A percentile compares a stretch with the other conserved stretches of the same genome.
Conservation (phyloP, 2,113 vertebrate species). For the Onychorhynchus coronatus region DNA sequence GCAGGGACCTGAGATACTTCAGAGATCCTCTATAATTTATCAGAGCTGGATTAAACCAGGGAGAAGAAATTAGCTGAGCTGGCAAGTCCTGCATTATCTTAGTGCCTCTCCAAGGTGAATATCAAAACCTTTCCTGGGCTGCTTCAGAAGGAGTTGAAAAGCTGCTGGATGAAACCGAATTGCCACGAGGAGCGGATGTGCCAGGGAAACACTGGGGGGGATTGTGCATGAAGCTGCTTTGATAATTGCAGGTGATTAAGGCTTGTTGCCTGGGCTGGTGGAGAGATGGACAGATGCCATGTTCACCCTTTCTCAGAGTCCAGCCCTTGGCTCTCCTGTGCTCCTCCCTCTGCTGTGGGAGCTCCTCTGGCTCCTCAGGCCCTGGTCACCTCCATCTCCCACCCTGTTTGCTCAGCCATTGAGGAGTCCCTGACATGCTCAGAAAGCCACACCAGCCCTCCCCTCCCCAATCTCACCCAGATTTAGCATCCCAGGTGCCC, state of each 20-base stretch:
- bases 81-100: background rate
- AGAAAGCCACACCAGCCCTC: background rate
- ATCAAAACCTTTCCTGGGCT: background rate
- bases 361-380: background rate
- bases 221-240: background rate
- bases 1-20: background rate
- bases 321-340: background rate
- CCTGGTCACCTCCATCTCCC: background rate
- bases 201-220: background rate
- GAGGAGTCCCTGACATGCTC: background rate
- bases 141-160: background rate
- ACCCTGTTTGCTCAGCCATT: background rate
- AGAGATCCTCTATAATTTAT: background rate
- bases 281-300: background rate
- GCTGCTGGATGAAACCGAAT: background rate
- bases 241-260: background rate
- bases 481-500: no score
- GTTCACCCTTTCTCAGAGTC: background rate
- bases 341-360: background rate
- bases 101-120: background rate
- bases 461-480: no score
- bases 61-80: background rate
- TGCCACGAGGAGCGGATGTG: accelerated
- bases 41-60: background rate
- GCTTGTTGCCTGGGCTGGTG: accelerated